Conservation (phyloP, 2,113 vertebrate genomes). For the Panthera uncia region DNA sequence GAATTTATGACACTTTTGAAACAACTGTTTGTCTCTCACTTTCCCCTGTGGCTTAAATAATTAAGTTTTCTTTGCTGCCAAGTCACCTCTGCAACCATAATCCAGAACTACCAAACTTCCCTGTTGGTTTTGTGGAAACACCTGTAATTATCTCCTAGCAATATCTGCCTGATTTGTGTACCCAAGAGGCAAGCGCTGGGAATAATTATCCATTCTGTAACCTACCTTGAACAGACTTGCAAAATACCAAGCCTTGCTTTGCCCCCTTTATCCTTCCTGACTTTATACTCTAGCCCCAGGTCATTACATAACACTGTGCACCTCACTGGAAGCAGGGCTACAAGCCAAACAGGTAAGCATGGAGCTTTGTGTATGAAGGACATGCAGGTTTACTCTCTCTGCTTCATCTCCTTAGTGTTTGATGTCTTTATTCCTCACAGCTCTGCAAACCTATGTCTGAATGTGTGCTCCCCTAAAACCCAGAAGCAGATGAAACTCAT, state of each 20-base stretch:
- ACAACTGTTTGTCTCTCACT: conserved; percentile 31
- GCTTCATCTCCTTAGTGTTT: not conserved
- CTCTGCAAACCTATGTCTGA: not conserved
- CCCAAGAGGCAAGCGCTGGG: not conserved
- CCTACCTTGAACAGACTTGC: not conserved
- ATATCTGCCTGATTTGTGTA: conserved; percentile 47
- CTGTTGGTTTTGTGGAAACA: conserved; percentile 41
- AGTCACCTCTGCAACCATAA: not conserved
- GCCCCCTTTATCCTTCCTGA: not conserved
- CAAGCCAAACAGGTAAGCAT: not conserved
- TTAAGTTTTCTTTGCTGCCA: conserved; percentile 3
- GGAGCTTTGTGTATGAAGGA: not conserved
- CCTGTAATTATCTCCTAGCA: conserved; percentile 38
- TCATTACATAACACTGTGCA: not conserved
- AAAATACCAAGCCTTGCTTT: not conserved
- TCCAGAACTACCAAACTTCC: not conserved
- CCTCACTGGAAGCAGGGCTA: not conserved
- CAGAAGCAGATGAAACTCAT: not conserved
- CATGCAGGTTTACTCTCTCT: not conserved
- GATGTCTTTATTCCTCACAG: not conserved
- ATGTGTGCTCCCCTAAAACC: not conserved
- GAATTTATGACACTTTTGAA: conserved; percentile 16
- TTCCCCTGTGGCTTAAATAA: not conserved
- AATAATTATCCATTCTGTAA: conserved; percentile 17
- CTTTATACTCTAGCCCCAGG: not conserved